phyloP scores from a whole-genome alignment of 2,888 invertebrate genomes.

The Aleiodes testaceus region DNA sequence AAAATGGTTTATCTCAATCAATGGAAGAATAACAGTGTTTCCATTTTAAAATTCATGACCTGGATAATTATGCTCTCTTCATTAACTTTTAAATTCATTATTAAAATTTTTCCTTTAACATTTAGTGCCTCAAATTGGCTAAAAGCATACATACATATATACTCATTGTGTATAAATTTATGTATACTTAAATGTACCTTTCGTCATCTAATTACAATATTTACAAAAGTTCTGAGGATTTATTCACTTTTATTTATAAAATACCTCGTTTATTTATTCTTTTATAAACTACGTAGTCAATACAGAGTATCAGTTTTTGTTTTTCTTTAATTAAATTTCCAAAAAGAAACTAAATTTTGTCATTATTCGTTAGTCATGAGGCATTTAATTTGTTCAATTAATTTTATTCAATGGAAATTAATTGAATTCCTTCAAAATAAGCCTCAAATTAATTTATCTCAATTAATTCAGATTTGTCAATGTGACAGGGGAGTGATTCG shows the following conservation, averaged over 20 bases:
- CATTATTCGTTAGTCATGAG: conserved; percentile 23
- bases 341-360: background rate
- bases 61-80: conserved; percentile 37
- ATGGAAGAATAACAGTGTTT: conserved; percentile 16
- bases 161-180: conserved; percentile 24
- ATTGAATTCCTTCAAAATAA: conserved; percentile 7
- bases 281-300: conserved; percentile 33
- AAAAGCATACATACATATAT: conserved; percentile 33
- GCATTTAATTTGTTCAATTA: conserved; percentile 32
- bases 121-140: conserved; percentile 1
- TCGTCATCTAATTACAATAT: conserved; percentile 40
- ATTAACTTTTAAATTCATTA: conserved; percentile 2
- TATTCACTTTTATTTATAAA: background rate
- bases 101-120: conserved; percentile 20
- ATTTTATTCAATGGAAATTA: conserved; percentile 15
- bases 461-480: background rate
- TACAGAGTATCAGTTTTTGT: conserved; percentile 36
- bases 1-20: background rate
- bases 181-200: conserved; percentile 24
- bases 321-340: background rate
- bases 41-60: conserved; percentile 20
- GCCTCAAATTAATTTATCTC: background rate
- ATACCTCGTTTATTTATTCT: background rate
- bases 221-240: conserved; percentile 30
- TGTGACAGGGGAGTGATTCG: conserved; percentile 19